Conservation (phyloP, 2,888 invertebrate species). For the Meliscaeva auricollis region DNA sequence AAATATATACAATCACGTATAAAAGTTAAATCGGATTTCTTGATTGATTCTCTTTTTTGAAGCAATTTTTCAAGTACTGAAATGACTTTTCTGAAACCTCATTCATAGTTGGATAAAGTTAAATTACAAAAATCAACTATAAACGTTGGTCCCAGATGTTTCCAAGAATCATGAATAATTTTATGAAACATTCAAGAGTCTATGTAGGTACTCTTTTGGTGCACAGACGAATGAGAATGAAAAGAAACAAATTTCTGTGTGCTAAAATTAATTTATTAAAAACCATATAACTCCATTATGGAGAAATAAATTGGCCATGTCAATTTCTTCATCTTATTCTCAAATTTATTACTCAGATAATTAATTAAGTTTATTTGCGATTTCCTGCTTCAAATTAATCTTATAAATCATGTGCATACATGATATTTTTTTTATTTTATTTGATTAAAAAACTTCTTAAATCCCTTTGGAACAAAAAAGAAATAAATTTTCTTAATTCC, state of each 20-base stretch:
- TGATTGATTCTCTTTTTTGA: neutral
- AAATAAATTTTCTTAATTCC: no score
- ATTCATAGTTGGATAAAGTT: neutral
- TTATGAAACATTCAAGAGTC: no score
- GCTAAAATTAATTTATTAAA: conserved; percentile 1
- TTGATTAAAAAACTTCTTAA: no score
- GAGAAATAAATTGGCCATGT: neutral
- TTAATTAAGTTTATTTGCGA: conserved; percentile 15
- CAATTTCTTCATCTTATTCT: neutral
- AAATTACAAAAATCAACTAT: neutral
- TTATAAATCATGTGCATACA: neutral
- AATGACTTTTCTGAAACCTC: neutral
- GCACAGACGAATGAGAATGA: neutral
- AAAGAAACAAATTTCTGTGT: neutral
- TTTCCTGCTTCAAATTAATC: conserved; percentile 5
- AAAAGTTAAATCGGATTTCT: neutral
- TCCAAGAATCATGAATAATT: neutral
- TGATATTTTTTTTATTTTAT: neutral
- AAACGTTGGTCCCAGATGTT: neutral
- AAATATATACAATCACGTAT: neutral
- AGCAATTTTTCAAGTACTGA: neutral
- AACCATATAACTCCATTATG: neutral
- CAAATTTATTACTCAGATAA: neutral
- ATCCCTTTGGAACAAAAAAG: no score
- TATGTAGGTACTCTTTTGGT: neutral